Percentiles rank a stretch among this genome's conserved stretches.
Evolutionary conservation across 2,797 vertebrate species (phyloP).

Genomic region (Acomys russatus): DNA sequence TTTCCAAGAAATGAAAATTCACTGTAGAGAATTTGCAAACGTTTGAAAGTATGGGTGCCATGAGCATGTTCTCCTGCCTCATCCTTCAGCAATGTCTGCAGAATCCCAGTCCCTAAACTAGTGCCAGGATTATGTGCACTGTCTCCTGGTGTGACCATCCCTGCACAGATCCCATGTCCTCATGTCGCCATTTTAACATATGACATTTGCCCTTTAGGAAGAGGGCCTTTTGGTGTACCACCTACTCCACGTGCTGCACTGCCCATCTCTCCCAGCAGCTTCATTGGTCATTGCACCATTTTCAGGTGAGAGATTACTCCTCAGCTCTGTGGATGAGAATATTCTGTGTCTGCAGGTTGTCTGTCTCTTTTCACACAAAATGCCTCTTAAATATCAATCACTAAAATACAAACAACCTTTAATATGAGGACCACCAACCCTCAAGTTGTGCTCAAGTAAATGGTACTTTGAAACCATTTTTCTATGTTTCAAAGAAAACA

Average conservation of each 20-base stretch:
- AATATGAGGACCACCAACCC: not conserved
- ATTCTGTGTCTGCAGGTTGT: not conserved
- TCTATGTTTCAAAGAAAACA: not conserved
- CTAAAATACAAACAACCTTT: not conserved
- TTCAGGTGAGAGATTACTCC: no score
- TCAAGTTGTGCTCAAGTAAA: not conserved
- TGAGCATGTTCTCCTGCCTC: not conserved
- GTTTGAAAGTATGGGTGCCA: fast-evolving
- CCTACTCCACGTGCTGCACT: fast-evolving
- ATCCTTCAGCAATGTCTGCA: not conserved
- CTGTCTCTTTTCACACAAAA: not conserved
- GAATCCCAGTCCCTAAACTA: not conserved
- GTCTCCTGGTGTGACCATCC: not conserved
- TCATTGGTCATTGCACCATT: not conserved
- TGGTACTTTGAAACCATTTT: not conserved
- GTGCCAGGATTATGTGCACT: not conserved
- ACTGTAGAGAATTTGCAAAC: not conserved
- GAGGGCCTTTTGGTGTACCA: no score
- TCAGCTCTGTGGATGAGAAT: not conserved
- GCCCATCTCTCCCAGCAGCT: fast-evolving
- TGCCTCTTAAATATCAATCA: not conserved
- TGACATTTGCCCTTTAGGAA: not conserved
- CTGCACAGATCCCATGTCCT: not conserved
- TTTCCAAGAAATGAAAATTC: not conserved
- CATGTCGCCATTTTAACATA: not conserved